These are phyloP conservation scores for Malacoraja senta DNA, from an alignment of 2,797 vertebrate genomes.

Conservation along the genomic window DNA sequence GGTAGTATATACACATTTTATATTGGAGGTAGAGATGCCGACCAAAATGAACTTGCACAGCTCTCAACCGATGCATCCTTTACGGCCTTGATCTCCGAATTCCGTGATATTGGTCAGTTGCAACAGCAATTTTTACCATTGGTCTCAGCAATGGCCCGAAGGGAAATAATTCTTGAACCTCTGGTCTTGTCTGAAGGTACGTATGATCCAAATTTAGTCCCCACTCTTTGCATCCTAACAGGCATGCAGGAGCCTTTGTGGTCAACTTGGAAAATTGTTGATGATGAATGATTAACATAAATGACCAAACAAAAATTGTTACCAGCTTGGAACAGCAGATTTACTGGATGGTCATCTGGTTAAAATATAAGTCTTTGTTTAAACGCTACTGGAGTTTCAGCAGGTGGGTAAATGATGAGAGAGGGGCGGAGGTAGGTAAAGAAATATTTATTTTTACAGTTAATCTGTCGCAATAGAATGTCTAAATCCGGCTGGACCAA, in stretches of 20 bases:
- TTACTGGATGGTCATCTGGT: not conserved
- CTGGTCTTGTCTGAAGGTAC: not conserved
- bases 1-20: slow-evolving; percentile 43
- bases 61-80: slow-evolving; percentile 20
- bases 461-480: not conserved
- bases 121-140: slow-evolving; percentile 35
- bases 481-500: not conserved
- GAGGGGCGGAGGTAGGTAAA: not conserved
- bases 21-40: slow-evolving; percentile 49
- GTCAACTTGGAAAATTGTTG: not conserved
- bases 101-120: not conserved
- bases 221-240: slow-evolving; percentile 40
- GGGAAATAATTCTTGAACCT: slow-evolving; percentile 1
- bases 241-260: slow-evolving; percentile 44
- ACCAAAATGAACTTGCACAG: slow-evolving; percentile 46
- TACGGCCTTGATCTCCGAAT: slow-evolving; percentile 17
- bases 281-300: not conserved
- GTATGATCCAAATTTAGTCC: slow-evolving; percentile 21
- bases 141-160: slow-evolving; percentile 4
- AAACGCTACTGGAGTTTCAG: not conserved
- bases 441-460: not conserved
- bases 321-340: not conserved
- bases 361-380: not conserved
- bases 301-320: not conserved
- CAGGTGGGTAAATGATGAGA: not conserved